Evolutionary conservation across 2,888 invertebrate species (phyloP).

Genomic region (Therioaphis trifolii): DNA sequence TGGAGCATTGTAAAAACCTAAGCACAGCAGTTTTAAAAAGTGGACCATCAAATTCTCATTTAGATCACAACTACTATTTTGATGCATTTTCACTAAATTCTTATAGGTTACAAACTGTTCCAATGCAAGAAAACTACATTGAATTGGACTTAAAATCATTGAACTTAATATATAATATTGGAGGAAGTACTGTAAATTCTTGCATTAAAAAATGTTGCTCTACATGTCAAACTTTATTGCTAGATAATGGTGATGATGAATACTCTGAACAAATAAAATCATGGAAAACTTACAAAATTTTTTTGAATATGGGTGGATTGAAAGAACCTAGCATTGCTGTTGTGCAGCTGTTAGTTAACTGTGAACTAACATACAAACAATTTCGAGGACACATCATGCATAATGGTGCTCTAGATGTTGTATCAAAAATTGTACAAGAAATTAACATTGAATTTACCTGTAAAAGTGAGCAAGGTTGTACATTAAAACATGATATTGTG

Average conservation of each 20-base stretch:
- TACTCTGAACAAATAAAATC: background rate
- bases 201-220: background rate
- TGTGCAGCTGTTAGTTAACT: background rate
- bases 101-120: background rate
- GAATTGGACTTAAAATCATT: conserved; percentile 4
- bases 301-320: conserved; percentile 4
- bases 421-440: too few species aligned
- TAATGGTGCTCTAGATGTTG: background rate
- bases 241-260: background rate
- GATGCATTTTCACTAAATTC: conserved; percentile 7
- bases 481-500: too few species aligned
- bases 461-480: too few species aligned
- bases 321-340: background rate
- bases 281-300: background rate
- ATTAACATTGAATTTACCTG: too few species aligned
- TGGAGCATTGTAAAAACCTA: background rate
- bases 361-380: conserved; percentile 1
- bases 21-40: background rate
- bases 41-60: background rate
- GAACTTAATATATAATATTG: background rate
- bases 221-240: background rate
- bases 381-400: conserved; percentile 6
- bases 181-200: background rate
- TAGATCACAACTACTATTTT: background rate
- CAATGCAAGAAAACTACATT: background rate